phyloP scores from a whole-genome alignment of 2,113 vertebrate genomes.

The Telmatochromis brachygnathus region DNA sequence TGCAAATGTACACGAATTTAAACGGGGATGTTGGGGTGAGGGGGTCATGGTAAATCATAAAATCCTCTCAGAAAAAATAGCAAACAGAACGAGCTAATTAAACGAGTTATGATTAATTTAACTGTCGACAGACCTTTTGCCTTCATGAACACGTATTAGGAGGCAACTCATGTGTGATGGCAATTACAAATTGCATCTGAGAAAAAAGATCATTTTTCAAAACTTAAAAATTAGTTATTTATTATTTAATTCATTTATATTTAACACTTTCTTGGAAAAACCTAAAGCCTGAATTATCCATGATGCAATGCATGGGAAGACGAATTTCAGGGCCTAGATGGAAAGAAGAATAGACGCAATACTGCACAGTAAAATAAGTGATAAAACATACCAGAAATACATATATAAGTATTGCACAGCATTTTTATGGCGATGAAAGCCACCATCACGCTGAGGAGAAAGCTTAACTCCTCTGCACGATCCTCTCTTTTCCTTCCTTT shows the following conservation, averaged over 20 bases:
- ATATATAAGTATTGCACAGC: neutral
- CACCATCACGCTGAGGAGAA: neutral
- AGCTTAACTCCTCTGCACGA: neutral
- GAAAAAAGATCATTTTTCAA: neutral
- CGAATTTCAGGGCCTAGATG: neutral
- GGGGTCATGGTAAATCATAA: neutral
- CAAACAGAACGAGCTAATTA: neutral
- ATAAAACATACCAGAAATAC: neutral
- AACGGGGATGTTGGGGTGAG: neutral
- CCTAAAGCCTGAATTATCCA: neutral
- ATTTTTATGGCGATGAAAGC: neutral
- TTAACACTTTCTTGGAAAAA: neutral
- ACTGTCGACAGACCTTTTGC: neutral
- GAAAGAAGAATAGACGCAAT: neutral
- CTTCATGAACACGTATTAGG: neutral
- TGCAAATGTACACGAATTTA: neutral
- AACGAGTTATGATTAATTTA: neutral
- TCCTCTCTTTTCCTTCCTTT: neutral
- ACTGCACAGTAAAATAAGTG: neutral
- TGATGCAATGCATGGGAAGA: neutral
- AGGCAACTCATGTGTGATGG: neutral
- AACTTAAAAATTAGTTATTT: neutral
- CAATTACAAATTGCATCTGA: neutral
- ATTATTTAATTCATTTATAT: neutral
- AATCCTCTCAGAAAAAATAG: neutral